Conservation (phyloP, 2,113 vertebrate species). For the Paramormyrops kingsleyae region DNA sequence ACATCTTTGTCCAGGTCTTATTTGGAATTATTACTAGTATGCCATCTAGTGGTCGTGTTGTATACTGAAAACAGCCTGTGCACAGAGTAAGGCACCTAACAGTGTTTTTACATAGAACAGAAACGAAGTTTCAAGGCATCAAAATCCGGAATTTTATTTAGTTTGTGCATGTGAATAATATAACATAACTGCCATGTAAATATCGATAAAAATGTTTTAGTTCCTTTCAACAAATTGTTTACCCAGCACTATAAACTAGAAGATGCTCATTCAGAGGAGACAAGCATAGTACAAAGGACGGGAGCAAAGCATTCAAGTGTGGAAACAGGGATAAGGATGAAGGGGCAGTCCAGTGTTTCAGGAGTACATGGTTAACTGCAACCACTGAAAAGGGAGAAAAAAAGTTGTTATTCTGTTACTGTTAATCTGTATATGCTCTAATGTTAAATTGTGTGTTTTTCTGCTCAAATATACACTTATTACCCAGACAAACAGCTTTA, state of each 20-base stretch:
- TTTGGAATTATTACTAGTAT: not conserved
- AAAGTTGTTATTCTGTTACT: not conserved
- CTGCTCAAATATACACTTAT: not conserved
- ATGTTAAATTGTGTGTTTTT: not conserved
- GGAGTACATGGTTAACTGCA: conserved; percentile 73
- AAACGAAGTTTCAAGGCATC: not conserved
- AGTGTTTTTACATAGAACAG: not conserved
- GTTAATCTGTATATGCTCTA: not conserved
- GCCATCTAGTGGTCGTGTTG: not conserved
- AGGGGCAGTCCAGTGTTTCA: conserved; percentile 34
- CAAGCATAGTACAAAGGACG: not conserved
- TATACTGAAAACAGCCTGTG: not conserved
- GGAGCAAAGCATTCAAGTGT: not conserved
- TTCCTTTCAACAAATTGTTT: not conserved
- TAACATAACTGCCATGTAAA: not conserved
- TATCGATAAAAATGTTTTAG: not conserved
- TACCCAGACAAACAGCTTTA: not conserved
- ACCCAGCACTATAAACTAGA: not conserved
- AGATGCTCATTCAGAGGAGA: not conserved
- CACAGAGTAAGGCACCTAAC: not conserved
- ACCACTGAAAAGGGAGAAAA: conserved; percentile 57
- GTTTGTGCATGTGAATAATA: not conserved
- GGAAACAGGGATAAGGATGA: not conserved
- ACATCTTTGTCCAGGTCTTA: not conserved
- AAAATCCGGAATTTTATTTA: not conserved